Evolutionary conservation across 2,113 vertebrate species (phyloP).

Genomic region (Cairina moschata): DNA sequence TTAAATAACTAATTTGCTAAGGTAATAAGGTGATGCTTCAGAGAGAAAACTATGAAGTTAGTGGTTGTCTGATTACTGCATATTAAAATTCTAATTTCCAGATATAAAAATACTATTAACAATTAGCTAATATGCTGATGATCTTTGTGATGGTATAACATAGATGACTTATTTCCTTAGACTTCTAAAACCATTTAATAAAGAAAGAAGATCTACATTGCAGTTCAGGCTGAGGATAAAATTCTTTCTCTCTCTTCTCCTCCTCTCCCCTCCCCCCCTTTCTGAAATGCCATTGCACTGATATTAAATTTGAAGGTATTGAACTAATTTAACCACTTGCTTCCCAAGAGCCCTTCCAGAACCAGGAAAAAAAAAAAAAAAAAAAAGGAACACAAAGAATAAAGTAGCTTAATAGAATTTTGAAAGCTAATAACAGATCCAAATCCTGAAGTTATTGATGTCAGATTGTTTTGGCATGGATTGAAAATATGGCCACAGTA

Average conservation of each 20-base stretch:
- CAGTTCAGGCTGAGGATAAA: background rate
- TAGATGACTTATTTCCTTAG: background rate
- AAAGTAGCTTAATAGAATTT: background rate
- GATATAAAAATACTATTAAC: background rate
- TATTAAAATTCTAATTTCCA: slow-evolving; percentile 21
- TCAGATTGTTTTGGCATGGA: background rate
- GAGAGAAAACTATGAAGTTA: slow-evolving; percentile 5
- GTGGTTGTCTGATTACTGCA: background rate
- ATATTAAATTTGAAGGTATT: background rate
- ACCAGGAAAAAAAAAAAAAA: accelerated
- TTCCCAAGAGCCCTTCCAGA: background rate
- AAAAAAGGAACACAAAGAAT: accelerated
- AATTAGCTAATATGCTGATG: slow-evolving; percentile 9
- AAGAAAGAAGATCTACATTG: background rate
- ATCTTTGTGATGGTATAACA: background rate
- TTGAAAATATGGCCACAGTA: background rate
- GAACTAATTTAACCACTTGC: background rate
- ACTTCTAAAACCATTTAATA: background rate
- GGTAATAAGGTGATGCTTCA: background rate
- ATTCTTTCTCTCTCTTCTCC: background rate
- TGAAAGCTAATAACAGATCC: background rate
- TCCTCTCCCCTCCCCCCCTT: background rate
- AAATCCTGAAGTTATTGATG: background rate
- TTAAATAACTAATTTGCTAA: background rate
- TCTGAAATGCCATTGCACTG: background rate